Conservation (phyloP, 2,888 invertebrate genomes). For the Pardosa pseudoannulata region DNA sequence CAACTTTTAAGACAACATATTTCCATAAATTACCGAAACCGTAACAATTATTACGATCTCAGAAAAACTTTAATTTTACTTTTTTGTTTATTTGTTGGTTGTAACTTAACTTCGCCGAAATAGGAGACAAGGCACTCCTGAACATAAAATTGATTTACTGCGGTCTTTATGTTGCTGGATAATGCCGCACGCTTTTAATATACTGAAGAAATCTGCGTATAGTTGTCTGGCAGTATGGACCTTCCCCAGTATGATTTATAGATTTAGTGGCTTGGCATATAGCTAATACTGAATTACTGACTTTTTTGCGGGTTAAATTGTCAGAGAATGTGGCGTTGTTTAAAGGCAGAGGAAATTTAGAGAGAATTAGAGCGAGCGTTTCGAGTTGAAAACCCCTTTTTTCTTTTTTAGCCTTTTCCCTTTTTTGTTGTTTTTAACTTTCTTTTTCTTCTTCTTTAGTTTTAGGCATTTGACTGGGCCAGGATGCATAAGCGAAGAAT, state of each 20-base stretch:
- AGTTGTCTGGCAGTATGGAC: background rate
- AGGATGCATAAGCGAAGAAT: background rate
- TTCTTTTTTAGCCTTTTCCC: no score
- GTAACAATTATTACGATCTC: conserved; percentile 71
- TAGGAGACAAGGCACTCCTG: conserved; percentile 43
- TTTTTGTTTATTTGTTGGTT: conserved; percentile 35
- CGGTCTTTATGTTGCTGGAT: conserved; percentile 48
- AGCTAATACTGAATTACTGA: conserved; percentile 70
- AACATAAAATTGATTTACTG: conserved; percentile 70
- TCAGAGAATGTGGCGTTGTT: conserved; percentile 60
- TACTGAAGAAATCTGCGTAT: conserved; percentile 60
- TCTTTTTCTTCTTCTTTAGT: conserved; percentile 1
- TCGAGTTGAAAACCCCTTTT: conserved; percentile 31
- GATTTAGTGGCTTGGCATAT: conserved; percentile 50
- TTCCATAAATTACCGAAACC: conserved; percentile 70
- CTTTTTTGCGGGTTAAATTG: conserved; percentile 54
- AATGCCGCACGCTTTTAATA: conserved; percentile 46
- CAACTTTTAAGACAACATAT: conserved; percentile 69
- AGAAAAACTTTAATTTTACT: conserved; percentile 22
- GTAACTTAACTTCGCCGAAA: conserved; percentile 36
- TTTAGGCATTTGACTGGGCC: background rate
- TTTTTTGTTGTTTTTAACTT: conserved; percentile 24
- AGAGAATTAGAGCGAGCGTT: conserved; percentile 47
- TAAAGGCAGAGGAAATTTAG: conserved; percentile 51
- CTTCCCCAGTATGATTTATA: conserved; percentile 44